Base-by-base conservation (phyloP, 2,113 vertebrate species). In the Ctenodactylus gundi region DNA sequence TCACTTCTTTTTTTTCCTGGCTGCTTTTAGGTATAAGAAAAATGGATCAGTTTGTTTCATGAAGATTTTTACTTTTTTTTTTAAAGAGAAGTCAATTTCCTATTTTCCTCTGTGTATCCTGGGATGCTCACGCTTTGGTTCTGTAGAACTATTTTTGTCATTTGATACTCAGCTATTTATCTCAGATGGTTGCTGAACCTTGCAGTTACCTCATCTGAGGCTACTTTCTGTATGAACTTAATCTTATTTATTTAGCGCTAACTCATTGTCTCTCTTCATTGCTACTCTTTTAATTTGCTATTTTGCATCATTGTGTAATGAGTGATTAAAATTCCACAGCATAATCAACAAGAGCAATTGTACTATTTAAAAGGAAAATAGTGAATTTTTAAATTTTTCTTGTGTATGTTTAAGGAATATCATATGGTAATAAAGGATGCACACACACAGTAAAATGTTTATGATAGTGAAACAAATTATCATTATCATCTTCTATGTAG, bases 271-370 rank as follows among this genome's bases (percentile, higher is more conserved):
- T 62, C 70, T 81, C 2, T 80, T 93, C 9, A 55, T 23, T 31
- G 41, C 6, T 55, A 72, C 68, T 86, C 36, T 55, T 73, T 85
- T 76, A 3, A 57, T 21, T 25, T 55, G 13, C 4, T 82, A 15
- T 60, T 95, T 92, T 85, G 4, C 36, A 36, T 93, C 83, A 21
- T 83, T 90, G 81, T 34, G 21, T 17, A 64, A 55, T 18, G 51
- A 51, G 53, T 93, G 23, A 81, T 91, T 78, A 87, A 82, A 83
- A 76, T 80, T 78, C 60, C 20, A 55, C 7, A 92, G 31, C 55
- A 55, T 88, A 76, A 93, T 86, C 67, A 95, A 64, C 23, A 17
- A 91, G 70, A 88, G 14, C 18, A 57, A 80, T 73, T 89, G 13
- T 46, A 7, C 13, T 94, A 20, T 12, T 77, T 90, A 36, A 85